Evolutionary conservation across 2,888 invertebrate species (phyloP), one percentile per base, ranked within the genome.

Genomic region (Ophioninae sp.): DNA sequence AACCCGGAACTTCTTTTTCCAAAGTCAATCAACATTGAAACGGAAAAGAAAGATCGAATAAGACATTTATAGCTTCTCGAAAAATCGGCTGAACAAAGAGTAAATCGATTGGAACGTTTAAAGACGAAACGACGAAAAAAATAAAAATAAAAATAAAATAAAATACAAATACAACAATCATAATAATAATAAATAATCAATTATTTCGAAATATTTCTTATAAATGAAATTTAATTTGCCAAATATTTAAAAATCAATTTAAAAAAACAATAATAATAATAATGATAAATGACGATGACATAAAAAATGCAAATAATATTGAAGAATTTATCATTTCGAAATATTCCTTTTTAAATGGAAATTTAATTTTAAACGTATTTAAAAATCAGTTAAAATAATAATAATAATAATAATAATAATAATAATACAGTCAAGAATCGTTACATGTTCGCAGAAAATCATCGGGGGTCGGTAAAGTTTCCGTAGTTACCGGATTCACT

Each of bases 401-500:
- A n/a, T n/a, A n/a, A n/a, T n/a, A n/a, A 6, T 61, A 9, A 17
- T 22, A 0, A 13, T 51, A 17, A 41, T 13, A 41, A 73, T 61
- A 44, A 59, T 61, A 23, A 61, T 22, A 20, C 10, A 61, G 39
- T 17, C 6, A 64, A 59, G 56, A 23, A 9, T 56, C 39, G 58
- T 81, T 90, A 93, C 93, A 91, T 85, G 93, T 93, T 56, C 94
- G 94, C 69, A 97, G 93, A 89, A 96, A 96, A 90, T 95, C 96
- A 73, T 95, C 94, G 0, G 96, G 94, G 1, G 95, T 95, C 72
- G 94, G 93, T 76, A 96, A 88, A 0, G 94, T 93, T 0, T 93
- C 92, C 0, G 95, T 87, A 44, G 86, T 69, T n/a, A 88, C 80
- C 20, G 86, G 81, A 20, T 93, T 92, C 0, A 94, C 93, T 80